These are phyloP conservation scores for Malurus cyaneus DNA, from an alignment of 2,113 vertebrate genomes.

Conservation along the genomic window DNA sequence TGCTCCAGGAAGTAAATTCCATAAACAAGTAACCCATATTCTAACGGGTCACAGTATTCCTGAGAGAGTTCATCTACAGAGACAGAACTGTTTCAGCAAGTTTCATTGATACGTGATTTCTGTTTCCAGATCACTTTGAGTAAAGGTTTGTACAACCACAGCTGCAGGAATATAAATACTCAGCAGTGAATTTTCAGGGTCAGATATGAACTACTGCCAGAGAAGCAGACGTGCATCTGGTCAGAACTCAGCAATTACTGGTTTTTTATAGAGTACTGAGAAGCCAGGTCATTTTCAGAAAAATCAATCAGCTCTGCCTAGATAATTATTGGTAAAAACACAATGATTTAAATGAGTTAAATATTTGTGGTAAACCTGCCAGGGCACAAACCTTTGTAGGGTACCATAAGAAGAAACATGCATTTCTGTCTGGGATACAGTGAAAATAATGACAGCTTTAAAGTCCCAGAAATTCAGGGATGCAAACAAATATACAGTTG, in stretches of 20 bases:
- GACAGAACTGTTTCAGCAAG: neutral
- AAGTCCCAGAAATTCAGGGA: neutral
- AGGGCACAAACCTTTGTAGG: neutral
- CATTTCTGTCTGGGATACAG: neutral
- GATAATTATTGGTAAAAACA: neutral
- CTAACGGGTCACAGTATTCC: neutral
- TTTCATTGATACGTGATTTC: neutral
- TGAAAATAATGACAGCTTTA: neutral
- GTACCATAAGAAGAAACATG: neutral
- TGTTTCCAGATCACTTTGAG: neutral
- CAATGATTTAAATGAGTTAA: neutral
- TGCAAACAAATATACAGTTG: fast-evolving
- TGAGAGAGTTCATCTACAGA: neutral
- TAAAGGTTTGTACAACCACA: neutral
- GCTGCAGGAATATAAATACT: neutral
- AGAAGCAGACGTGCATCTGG: neutral
- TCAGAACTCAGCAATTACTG: neutral
- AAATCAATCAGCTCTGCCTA: neutral
- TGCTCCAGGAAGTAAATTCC: neutral
- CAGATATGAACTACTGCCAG: neutral
- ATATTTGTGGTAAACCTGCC: neutral
- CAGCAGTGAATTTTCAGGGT: neutral
- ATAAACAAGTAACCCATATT: neutral
- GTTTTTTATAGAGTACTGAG: neutral
- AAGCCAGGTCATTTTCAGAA: neutral